Evolutionary conservation across 2,888 invertebrate genomes (phyloP).

Genomic region (Fragum whitleyi): DNA sequence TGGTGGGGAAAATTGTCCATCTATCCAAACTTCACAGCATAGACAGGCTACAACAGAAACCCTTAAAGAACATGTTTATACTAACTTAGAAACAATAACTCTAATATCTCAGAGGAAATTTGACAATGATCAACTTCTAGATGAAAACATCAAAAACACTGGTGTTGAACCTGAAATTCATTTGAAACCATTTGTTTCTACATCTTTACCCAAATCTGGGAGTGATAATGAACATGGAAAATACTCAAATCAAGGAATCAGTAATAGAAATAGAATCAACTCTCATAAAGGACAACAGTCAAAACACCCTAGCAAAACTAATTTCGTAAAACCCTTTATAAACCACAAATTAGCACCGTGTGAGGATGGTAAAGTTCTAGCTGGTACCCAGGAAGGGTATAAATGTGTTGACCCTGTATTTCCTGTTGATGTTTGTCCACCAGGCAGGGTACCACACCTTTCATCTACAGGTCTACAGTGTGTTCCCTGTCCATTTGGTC

Average conservation of each 20-base stretch:
- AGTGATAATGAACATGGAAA: neutral
- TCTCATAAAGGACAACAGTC: neutral
- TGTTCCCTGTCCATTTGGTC: slow-evolving; percentile 52
- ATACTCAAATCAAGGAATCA: slow-evolving; percentile 3
- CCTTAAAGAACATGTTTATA: too few species aligned
- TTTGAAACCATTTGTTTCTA: too few species aligned
- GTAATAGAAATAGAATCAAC: neutral
- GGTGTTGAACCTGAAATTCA: too few species aligned
- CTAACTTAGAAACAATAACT: too few species aligned
- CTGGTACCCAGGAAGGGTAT: slow-evolving; percentile 27
- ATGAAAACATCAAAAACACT: too few species aligned
- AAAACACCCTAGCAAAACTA: neutral
- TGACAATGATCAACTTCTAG: too few species aligned
- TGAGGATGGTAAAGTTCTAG: slow-evolving; percentile 20
- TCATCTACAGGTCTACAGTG: slow-evolving; percentile 33
- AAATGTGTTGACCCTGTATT: slow-evolving; percentile 49
- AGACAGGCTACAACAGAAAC: too few species aligned
- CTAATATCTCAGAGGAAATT: too few species aligned
- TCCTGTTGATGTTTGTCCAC: slow-evolving; percentile 43
- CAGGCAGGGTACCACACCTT: slow-evolving; percentile 33
- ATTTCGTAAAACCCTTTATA: neutral
- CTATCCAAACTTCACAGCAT: too few species aligned
- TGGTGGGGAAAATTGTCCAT: too few species aligned
- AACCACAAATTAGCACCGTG: neutral
- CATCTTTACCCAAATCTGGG: neutral